Evolutionary conservation across 2,113 vertebrate species (phyloP), one percentile per base, ranked within the genome.

Genomic region (Gymnogyps californianus): DNA sequence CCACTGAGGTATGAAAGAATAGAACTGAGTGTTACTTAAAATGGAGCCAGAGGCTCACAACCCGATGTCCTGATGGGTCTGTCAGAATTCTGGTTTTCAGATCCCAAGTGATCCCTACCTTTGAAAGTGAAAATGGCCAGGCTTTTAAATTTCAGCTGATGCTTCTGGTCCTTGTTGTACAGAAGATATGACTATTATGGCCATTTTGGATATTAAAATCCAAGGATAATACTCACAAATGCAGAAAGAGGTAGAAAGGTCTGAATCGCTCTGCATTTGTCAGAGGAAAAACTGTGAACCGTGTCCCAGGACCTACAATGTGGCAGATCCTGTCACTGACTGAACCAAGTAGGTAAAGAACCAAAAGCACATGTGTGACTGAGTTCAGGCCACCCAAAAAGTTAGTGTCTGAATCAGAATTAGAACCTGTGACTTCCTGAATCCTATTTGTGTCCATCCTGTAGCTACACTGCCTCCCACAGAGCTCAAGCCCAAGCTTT

Each of bases 401-500:
- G 65, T 77, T 36, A 52, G 61, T 47, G 31, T 57, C 57, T 81
- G 62, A 79, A 55, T 31, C 29, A 77, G 70, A 90, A 59, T 80
- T 51, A 64, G 54, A 81, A 91, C 89, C 72, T 92, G 40, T 58
- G 88, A 90, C 82, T 83, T 80, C 67, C 47, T 32, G 71, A 85
- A 34, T 65, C 44, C 52, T 62, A 7, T 85, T 83, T 84, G 74
- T 89, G 58, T 82, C 65, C 40, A n/a, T 57, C 69, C 49, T 72
- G 10, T 76, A 59, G 83, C 79, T 46, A 16, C 59, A 18, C 26
- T 79, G 72, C 89, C 93, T 90, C 94, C 96, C 94, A 90, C 54
- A 51, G 74, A 97, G 96, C 96, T 78, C 66, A 91, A 95, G 75
- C 29, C 38, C 67, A 40, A 64, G 65, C 70, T 92, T 83, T 88